Conservation (phyloP, 2,113 vertebrate species). For the Polypterus bichir region DNA sequence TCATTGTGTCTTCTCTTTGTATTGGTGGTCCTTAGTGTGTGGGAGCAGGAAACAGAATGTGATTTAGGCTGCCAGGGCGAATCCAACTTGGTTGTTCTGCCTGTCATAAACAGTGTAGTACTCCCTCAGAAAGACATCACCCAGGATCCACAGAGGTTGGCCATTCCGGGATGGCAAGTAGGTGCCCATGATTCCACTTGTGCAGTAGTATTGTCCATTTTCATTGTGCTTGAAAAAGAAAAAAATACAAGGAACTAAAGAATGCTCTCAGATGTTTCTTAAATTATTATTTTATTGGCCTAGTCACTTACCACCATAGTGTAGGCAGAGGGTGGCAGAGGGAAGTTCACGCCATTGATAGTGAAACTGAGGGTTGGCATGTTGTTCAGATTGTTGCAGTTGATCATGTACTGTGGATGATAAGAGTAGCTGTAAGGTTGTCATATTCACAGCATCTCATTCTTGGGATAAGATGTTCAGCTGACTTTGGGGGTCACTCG, state of each 20-base stretch:
- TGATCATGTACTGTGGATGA: constrained; percentile 26
- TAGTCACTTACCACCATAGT: constrained; percentile 22
- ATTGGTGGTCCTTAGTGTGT: too few relatives aligned
- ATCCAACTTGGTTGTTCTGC: constrained; percentile 34
- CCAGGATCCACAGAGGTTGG: constrained; percentile 36
- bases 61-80: constrained; percentile 21
- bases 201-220: constrained; percentile 26
- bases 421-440: background rate
- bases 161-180: constrained; percentile 31
- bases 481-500: too few relatives aligned
- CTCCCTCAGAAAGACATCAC: constrained; percentile 31
- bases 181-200: constrained; percentile 32
- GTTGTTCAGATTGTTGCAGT: constrained; percentile 19
- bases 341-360: constrained; percentile 26
- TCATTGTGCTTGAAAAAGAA: constrained; percentile 18
- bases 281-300: constrained; percentile 3
- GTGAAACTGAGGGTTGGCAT: constrained; percentile 34
- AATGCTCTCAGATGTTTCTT: background rate
- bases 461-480: too few relatives aligned
- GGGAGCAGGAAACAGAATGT: too few relatives aligned
- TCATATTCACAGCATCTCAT: too few relatives aligned
- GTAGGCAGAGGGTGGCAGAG: constrained; percentile 29
- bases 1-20: too few relatives aligned
- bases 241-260: rapidly evolving
- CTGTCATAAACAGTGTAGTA: constrained; percentile 43